Evolutionary conservation across 2,797 vertebrate species (phyloP).

Genomic region (Siniperca scherzeri): DNA sequence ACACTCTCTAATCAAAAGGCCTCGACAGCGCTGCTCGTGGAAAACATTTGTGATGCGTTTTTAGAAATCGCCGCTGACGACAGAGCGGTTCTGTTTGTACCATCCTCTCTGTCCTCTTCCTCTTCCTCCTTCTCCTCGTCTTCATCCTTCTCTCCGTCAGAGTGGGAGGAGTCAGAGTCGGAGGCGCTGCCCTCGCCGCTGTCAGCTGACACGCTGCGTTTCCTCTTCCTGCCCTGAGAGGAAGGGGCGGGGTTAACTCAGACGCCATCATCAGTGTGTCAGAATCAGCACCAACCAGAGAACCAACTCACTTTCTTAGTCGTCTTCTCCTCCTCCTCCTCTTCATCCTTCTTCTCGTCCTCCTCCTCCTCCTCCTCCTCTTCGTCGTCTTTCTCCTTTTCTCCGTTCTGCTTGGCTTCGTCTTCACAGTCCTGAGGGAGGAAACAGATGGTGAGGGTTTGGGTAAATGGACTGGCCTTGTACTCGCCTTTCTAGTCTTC

Average conservation of each 20-base stretch:
- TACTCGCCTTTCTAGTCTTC: too few species aligned
- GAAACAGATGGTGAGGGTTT: too few species aligned
- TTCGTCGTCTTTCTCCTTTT: conserved; percentile 33
- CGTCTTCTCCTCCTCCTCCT: conserved; percentile 15
- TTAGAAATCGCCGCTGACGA: too few species aligned
- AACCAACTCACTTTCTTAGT: conserved; percentile 66
- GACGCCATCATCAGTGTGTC: fast-evolving
- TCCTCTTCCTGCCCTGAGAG: conserved; percentile 86
- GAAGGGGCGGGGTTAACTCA: conserved; percentile 25
- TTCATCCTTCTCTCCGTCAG: conserved; percentile 82
- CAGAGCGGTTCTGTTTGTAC: conserved; percentile 18
- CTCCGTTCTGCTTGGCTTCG: conserved; percentile 57
- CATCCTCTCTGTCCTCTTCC: conserved; percentile 68
- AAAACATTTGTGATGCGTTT: too few species aligned
- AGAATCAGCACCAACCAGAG: fast-evolving
- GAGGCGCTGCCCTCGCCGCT: conserved; percentile 90
- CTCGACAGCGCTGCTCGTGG: too few species aligned
- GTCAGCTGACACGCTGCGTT: conserved; percentile 88
- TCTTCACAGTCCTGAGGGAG: conserved; percentile 28
- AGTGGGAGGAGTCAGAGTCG: conserved; percentile 87
- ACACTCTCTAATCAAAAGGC: too few species aligned
- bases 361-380: conserved; percentile 35
- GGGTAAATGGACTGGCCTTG: too few species aligned
- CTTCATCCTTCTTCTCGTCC: not conserved
- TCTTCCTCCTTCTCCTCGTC: conserved; percentile 74